Base-by-base conservation (phyloP, 2,888 invertebrate species). In the Dicranocentrus wangi region DNA sequence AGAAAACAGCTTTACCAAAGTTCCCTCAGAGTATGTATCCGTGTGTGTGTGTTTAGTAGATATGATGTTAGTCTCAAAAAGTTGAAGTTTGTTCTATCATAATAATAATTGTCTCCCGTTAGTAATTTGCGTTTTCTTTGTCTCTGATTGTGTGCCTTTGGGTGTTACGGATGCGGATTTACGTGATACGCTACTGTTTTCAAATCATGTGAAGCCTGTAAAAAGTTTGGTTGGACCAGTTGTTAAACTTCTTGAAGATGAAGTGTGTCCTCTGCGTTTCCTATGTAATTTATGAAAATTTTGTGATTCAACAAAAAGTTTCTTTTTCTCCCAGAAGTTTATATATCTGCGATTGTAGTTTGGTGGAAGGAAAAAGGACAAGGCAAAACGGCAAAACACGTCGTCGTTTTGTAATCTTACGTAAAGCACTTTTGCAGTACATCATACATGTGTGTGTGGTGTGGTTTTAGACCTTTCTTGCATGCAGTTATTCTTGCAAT, bases 401-500 rank as follows among this genome's bases (percentile, higher is more conserved):
- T 10, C 32, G 10, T 32, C 32, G 32, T 32, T 32, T 32, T n/a
- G n/a, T n/a, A n/a, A n/a, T n/a, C n/a, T n/a, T n/a, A n/a, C n/a
- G 32, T 10, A 7, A 10, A 32, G 32, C 5, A 32, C 32, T 32
- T 32, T 32, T 32, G 32, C 32, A 32, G 32, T 32, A 32, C n/a
- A n/a, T n/a, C n/a, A n/a, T 51, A 51, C 17, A 51, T n/a, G 58
- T n/a, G n/a, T n/a, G n/a, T n/a, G n/a, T n/a, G n/a, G n/a, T n/a
- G n/a, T n/a, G n/a, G n/a, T 51, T 63, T 10, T 39, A 63, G 51
- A 17, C 5, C 15, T n/a, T 61, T 53, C 23, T 60, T 60, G 32
- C 19, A 60, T 60, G 60, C 60, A 28, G 60, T 60, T 60, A 68
- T 47, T 68, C 25, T 25, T 25, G 58, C 47, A 65, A 53, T 65